A percentile compares a stretch with the other conserved stretches of the same genome.
Evolutionary conservation across 2,113 vertebrate genomes (phyloP).

Genomic region (Nanorana parkeri): DNA sequence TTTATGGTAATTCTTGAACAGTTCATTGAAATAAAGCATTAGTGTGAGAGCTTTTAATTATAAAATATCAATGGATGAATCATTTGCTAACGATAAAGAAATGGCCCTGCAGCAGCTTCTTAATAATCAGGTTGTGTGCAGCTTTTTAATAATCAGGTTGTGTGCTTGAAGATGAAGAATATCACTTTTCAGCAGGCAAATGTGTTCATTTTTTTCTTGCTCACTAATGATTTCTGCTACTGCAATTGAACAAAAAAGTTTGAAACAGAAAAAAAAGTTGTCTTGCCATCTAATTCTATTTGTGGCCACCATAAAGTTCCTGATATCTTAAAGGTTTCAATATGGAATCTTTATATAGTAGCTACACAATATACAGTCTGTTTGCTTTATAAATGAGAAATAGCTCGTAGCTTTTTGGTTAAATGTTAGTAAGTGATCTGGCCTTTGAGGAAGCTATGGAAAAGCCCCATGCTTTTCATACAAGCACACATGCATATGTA

Average conservation of each 20-base stretch:
- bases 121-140: slow-evolving; percentile 48
- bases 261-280: slow-evolving; percentile 10
- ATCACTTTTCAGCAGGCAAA: slow-evolving; percentile 47
- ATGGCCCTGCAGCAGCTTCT: slow-evolving; percentile 49
- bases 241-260: slow-evolving; percentile 13
- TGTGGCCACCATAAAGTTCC: too few species aligned
- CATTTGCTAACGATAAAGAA: slow-evolving; percentile 54
- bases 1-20: slow-evolving; percentile 54
- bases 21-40: slow-evolving; percentile 57
- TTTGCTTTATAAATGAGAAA: too few species aligned
- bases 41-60: slow-evolving; percentile 58
- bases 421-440: too few species aligned
- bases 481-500: too few species aligned
- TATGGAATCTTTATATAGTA: too few species aligned
- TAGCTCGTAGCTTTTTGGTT: too few species aligned
- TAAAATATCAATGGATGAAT: slow-evolving; percentile 57
- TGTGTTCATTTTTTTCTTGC: slow-evolving; percentile 30
- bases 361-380: too few species aligned
- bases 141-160: slow-evolving; percentile 41
- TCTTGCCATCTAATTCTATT: background rate
- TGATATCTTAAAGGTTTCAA: too few species aligned
- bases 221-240: slow-evolving; percentile 46
- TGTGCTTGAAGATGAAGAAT: slow-evolving; percentile 46
- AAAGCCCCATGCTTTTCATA: too few species aligned
- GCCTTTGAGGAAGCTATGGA: too few species aligned